These are phyloP conservation scores for Pavo muticus DNA, from an alignment of 2,113 vertebrate genomes.

Conservation along the genomic window DNA sequence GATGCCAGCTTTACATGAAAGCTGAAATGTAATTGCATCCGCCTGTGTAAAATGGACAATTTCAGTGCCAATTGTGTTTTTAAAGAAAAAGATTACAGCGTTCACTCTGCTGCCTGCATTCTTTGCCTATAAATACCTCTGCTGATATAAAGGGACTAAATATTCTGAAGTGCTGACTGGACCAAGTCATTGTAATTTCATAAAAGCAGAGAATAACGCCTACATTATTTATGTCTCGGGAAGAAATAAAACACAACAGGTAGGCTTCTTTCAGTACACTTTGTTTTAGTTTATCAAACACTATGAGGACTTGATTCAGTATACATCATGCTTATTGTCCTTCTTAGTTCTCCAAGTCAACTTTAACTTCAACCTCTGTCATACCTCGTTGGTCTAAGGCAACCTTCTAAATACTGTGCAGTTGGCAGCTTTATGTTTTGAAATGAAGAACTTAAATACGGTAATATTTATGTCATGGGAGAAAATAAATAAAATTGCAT, in stretches of 20 bases:
- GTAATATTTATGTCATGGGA: background rate
- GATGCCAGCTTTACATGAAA: slow-evolving; percentile 61
- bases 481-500: background rate
- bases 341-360: background rate
- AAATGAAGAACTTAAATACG: background rate
- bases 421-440: background rate
- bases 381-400: background rate
- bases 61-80: slow-evolving; percentile 45
- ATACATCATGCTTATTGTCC: background rate
- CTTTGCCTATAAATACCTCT: background rate
- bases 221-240: slow-evolving; percentile 6
- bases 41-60: slow-evolving; percentile 55
- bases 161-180: slow-evolving; percentile 17
- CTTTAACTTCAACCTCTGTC: background rate
- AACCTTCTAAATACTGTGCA: background rate
- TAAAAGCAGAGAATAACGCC: background rate
- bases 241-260: background rate
- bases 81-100: slow-evolving; percentile 53
- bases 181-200: slow-evolving; percentile 15
- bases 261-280: background rate
- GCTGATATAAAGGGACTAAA: slow-evolving; percentile 40
- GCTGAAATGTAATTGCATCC: slow-evolving; percentile 54
- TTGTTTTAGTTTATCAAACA: background rate
- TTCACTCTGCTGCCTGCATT: background rate
- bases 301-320: background rate